A percentile compares a stretch with the other conserved stretches of the same genome.
phyloP scores from a whole-genome alignment of 2,888 invertebrate genomes.

The Noctua comes region DNA sequence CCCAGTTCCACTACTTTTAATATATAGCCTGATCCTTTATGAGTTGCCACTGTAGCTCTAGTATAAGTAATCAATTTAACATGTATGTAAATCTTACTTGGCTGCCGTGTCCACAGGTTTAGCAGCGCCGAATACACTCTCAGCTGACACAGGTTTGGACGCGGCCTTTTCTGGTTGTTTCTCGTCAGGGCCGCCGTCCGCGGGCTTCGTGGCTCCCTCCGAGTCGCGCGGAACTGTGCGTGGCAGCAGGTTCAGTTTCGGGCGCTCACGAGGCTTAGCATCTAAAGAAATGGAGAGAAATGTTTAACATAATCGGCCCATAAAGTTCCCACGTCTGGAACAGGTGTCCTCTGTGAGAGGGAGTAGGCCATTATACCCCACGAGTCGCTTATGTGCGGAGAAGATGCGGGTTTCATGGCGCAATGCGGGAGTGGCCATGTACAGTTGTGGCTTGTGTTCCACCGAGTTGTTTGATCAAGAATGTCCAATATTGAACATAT shows the following conservation, averaged over 20 bases:
- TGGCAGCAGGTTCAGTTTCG: slow-evolving; percentile 94
- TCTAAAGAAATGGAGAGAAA: slow-evolving; percentile 65
- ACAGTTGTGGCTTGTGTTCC: neutral
- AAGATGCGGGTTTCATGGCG: neutral
- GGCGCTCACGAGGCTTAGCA: slow-evolving; percentile 92
- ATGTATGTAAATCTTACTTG: slow-evolving; percentile 82
- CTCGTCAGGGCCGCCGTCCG: slow-evolving; percentile 74
- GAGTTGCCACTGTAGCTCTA: neutral
- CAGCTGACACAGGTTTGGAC: slow-evolving; percentile 90
- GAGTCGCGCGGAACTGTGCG: slow-evolving; percentile 93
- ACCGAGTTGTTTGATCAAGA: neutral
- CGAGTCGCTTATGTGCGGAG: neutral
- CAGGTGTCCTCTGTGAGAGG: neutral
- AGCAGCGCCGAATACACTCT: slow-evolving; percentile 97
- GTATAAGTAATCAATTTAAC: neutral
- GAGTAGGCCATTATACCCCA: neutral
- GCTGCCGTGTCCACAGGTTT: slow-evolving; percentile 98
- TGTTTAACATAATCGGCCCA: neutral
- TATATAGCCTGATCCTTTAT: neutral
- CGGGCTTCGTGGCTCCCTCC: slow-evolving; percentile 79
- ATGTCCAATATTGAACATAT: neutral
- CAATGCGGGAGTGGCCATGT: neutral
- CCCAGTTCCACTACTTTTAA: neutral
- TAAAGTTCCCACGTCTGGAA: neutral
- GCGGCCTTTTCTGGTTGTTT: slow-evolving; percentile 75